These are phyloP conservation scores for Garrulus glandarius DNA, from an alignment of 2,797 vertebrate genomes.

Conservation along the genomic window DNA sequence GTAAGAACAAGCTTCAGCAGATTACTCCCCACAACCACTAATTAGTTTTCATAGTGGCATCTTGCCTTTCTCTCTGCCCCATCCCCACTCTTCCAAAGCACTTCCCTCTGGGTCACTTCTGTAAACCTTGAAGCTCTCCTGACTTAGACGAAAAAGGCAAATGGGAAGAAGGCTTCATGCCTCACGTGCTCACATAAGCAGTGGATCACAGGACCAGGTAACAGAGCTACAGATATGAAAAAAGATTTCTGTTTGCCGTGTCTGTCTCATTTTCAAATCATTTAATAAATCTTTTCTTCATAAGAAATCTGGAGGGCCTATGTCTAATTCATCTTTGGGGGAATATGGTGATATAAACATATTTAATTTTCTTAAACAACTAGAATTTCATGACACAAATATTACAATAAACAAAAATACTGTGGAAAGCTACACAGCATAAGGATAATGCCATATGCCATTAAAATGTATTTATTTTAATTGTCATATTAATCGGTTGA, in stretches of 20 bases:
- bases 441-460: background rate
- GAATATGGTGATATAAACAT: background rate
- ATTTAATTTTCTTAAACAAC: background rate
- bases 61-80: background rate
- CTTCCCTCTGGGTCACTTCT: background rate
- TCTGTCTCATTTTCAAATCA: background rate
- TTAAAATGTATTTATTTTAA: constrained; percentile 19
- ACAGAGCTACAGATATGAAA: background rate
- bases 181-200: background rate
- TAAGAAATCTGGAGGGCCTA: background rate
- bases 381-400: background rate
- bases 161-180: background rate
- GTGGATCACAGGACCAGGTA: background rate
- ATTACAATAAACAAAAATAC: background rate
- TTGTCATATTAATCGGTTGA: background rate
- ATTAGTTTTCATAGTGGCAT: background rate
- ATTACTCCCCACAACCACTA: background rate
- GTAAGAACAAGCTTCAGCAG: background rate
- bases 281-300: background rate
- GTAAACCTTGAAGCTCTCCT: background rate
- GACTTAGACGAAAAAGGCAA: background rate
- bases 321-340: background rate
- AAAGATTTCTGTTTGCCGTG: background rate
- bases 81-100: background rate
- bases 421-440: background rate